Percentiles rank a stretch among this genome's conserved stretches.
Conservation (phyloP, 2,888 invertebrate species). For the Eubasilissa splendida region DNA sequence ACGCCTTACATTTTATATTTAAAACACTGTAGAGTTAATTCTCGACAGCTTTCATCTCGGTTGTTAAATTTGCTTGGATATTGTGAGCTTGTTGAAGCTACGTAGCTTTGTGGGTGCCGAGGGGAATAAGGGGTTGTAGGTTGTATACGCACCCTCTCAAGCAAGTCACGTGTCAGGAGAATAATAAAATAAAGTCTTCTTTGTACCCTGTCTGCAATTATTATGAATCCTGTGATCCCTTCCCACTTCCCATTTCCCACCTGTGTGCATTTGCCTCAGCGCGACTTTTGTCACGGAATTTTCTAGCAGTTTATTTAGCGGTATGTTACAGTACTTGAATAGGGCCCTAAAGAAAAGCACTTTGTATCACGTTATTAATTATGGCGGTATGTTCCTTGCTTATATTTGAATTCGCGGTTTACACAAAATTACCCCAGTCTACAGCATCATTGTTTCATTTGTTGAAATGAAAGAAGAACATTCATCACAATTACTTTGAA, state of each 20-base stretch:
- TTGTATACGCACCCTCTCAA: conserved; percentile 16
- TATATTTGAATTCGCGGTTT: conserved; percentile 24
- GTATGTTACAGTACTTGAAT: conserved; percentile 10
- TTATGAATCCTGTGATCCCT: conserved; percentile 6
- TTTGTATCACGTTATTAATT: conserved; percentile 41
- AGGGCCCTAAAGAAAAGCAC: conserved; percentile 15
- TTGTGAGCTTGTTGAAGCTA: not conserved
- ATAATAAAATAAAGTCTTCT: conserved; percentile 41
- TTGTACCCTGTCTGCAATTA: conserved; percentile 40
- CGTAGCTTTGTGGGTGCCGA: not conserved
- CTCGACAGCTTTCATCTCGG: conserved; percentile 18
- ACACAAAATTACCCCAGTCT: conserved; percentile 1
- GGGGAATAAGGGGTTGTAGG: not conserved
- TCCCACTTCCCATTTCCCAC: not conserved
- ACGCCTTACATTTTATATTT: not conserved
- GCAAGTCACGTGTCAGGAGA: conserved; percentile 36
- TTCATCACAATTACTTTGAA: too few species aligned
- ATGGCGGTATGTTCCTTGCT: conserved; percentile 18
- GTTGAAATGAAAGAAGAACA: not conserved
- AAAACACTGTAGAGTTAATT: not conserved
- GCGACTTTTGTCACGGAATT: conserved; percentile 35
- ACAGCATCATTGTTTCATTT: conserved; percentile 12
- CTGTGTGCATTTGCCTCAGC: conserved; percentile 35
- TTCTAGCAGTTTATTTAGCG: conserved; percentile 41
- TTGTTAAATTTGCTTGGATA: not conserved